Conservation (phyloP, 2,888 invertebrate genomes). For the Tridacna crocea region DNA sequence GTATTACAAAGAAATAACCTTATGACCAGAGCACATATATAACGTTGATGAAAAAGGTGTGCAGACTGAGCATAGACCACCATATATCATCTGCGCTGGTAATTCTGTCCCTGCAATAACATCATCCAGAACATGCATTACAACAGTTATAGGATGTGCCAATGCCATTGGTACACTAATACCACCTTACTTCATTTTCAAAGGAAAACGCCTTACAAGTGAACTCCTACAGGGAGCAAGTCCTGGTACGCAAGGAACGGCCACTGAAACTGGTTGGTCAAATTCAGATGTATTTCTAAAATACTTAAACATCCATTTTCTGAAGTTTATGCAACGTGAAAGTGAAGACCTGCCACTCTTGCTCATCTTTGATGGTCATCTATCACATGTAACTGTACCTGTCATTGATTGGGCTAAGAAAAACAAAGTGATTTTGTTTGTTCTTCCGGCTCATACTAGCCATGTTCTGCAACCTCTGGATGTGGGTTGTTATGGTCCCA, state of each 20-base stretch:
- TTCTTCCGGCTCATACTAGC: constrained; percentile 33
- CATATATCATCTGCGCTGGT: constrained; percentile 18
- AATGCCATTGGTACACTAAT: constrained; percentile 29
- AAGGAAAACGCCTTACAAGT: constrained; percentile 27
- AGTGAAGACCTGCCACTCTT: constrained; percentile 10
- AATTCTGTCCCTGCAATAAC: constrained; percentile 23
- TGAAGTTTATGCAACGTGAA: constrained; percentile 24
- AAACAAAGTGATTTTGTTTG: constrained; percentile 33
- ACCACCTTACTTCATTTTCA: constrained; percentile 32
- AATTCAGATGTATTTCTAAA: constrained; percentile 29
- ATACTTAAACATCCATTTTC: constrained; percentile 28
- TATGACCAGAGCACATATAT: constrained; percentile 18
- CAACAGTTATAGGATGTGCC: no score
- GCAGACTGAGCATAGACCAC: constrained; percentile 26
- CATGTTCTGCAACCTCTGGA: constrained; percentile 27
- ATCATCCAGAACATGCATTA: no score
- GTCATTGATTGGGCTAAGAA: constrained; percentile 37
- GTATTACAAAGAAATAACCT: constrained; percentile 1
- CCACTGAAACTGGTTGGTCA: constrained; percentile 33
- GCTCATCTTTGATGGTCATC: constrained; percentile 38
- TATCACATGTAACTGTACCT: constrained; percentile 37
- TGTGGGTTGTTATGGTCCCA: constrained; percentile 31
- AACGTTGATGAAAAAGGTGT: constrained; percentile 37
- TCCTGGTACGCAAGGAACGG: constrained; percentile 22
- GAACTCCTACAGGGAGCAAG: no score